Evolutionary conservation across 1,140 invertebrate genomes (phyloP).

Genomic region (Aphis craccivora): DNA sequence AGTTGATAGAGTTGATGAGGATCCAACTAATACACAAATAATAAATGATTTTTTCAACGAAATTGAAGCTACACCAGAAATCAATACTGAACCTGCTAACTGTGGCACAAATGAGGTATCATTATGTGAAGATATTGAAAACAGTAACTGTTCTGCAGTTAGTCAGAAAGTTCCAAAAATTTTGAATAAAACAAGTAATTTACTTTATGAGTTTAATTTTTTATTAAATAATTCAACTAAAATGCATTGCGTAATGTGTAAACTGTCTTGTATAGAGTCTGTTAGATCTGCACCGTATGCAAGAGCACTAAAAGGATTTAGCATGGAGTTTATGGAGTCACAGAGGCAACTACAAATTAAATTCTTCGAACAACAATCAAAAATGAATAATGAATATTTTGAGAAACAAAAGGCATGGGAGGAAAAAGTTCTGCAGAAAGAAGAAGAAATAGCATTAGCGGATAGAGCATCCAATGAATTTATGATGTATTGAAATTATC

Average conservation of each 20-base stretch:
- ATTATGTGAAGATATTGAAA: too few relatives aligned
- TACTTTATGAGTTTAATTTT: too few relatives aligned
- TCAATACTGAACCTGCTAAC: too few relatives aligned
- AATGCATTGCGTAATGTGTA: neutral
- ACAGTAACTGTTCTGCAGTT: too few relatives aligned
- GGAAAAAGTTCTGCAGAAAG: neutral
- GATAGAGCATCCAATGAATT: neutral
- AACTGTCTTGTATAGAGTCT: neutral
- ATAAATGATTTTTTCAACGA: too few relatives aligned
- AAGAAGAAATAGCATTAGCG: neutral
- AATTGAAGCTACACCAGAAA: too few relatives aligned
- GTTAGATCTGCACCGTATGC: neutral
- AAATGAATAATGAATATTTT: neutral
- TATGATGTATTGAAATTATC: constrained; percentile 12
- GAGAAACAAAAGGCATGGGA: constrained; percentile 12
- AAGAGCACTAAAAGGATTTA: neutral
- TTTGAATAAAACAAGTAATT: too few relatives aligned
- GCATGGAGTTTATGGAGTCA: neutral
- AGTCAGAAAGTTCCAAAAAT: too few relatives aligned
- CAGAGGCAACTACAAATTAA: neutral
- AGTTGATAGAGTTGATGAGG: too few relatives aligned
- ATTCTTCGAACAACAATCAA: neutral
- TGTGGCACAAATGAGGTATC: too few relatives aligned
- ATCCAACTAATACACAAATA: too few relatives aligned
- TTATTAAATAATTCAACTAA: neutral